phyloP scores from a whole-genome alignment of 2,797 vertebrate species.

The Hydrolagus colliei region DNA sequence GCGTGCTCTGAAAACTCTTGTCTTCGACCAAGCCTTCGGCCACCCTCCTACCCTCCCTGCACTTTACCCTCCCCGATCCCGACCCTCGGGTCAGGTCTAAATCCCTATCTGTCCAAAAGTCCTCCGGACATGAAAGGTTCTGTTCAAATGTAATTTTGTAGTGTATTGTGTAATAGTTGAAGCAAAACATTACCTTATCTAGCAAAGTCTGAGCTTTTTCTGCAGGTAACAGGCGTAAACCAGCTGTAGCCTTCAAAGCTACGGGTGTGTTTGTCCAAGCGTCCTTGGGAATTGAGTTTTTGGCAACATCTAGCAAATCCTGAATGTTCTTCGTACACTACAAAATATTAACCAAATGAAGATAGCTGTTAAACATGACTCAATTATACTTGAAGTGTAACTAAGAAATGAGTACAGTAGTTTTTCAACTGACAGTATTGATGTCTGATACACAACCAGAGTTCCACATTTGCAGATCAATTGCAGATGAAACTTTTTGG shows the following conservation, averaged over 20 bases:
- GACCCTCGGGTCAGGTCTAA: too few relatives aligned
- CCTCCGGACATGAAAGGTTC: too few relatives aligned
- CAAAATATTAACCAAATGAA: constrained; percentile 25
- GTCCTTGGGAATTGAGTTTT: constrained; percentile 60
- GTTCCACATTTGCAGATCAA: background rate
- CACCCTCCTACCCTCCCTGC: too few relatives aligned
- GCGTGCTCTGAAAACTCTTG: too few relatives aligned
- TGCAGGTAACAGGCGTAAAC: constrained; percentile 76
- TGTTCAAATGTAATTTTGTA: too few relatives aligned
- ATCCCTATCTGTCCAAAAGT: too few relatives aligned
- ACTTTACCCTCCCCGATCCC: too few relatives aligned
- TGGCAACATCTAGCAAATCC: constrained; percentile 71
- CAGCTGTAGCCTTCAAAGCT: constrained; percentile 85
- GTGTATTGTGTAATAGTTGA: too few relatives aligned
- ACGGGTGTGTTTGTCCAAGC: constrained; percentile 72
- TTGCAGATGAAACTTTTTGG: background rate
- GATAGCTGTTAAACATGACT: background rate
- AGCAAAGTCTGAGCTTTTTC: constrained; percentile 78
- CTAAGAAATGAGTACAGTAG: too few relatives aligned
- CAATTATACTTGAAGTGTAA: background rate
- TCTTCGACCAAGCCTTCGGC: too few relatives aligned
- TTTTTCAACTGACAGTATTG: too few relatives aligned
- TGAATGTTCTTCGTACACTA: constrained; percentile 71
- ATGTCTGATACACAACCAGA: background rate
- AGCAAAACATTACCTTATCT: constrained; percentile 57